phyloP scores from a whole-genome alignment of 2,797 vertebrate genomes.

The Hyperoplus lanceolatus region DNA sequence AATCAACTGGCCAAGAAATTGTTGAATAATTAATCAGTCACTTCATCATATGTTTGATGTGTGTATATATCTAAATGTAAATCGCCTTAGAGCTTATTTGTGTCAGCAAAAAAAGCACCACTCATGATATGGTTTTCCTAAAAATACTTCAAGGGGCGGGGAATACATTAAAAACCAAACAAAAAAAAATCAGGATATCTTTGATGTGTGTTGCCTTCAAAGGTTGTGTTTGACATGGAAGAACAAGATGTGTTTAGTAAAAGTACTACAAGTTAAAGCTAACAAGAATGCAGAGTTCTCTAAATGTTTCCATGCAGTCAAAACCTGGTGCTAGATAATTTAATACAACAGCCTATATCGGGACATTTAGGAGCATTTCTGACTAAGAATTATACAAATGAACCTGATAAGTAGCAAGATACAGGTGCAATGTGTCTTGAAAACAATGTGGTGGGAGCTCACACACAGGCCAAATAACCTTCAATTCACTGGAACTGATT shows the following conservation, averaged over 20 bases:
- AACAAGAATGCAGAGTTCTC: neutral
- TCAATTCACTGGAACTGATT: constrained; percentile 75
- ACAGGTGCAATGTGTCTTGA: neutral
- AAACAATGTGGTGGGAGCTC: constrained; percentile 41
- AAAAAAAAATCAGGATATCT: neutral
- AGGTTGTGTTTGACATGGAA: neutral
- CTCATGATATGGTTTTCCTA: neutral
- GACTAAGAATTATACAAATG: neutral
- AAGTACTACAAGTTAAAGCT: neutral
- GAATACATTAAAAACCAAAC: neutral
- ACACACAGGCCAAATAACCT: constrained; percentile 66
- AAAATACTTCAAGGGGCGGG: constrained; percentile 1
- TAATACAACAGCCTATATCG: too few relatives aligned
- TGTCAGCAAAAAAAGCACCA: neutral
- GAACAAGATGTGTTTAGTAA: neutral
- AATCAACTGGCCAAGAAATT: neutral
- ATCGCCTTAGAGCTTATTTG: neutral
- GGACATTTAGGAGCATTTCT: neutral
- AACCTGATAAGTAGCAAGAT: neutral
- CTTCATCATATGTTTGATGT: neutral
- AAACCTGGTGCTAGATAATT: neutral
- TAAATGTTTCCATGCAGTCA: neutral
- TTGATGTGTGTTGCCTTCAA: neutral
- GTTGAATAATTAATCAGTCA: constrained; percentile 35
- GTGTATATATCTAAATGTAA: neutral